Conservation (phyloP, 2,113 vertebrate genomes). For the rabbit (Oryctolagus cuniculus) region mOryCun1.1 NC_091437.1:126996001-126996500, state of each 20-base stretch:
- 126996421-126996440: not conserved
- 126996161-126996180: no score
- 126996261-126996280: not conserved
- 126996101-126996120: no score
- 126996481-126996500: not conserved
- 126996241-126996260: not conserved
- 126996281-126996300: not conserved
- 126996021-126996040: no score
- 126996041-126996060: no score
- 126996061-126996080: no score
- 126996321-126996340: not conserved
- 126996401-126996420: not conserved
- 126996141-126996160: no score
- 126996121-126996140: no score
- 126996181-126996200: no score
- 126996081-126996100: no score
- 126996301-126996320: not conserved
- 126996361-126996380: constrained; percentile 8
- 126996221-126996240: not conserved
- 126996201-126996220: no score
- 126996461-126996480: not conserved
- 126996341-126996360: not conserved
- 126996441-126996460: not conserved
- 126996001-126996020: no score
- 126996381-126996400: not conserved